Conservation (phyloP, 2,113 vertebrate genomes). For the Platysternon megacephalum region DNA sequence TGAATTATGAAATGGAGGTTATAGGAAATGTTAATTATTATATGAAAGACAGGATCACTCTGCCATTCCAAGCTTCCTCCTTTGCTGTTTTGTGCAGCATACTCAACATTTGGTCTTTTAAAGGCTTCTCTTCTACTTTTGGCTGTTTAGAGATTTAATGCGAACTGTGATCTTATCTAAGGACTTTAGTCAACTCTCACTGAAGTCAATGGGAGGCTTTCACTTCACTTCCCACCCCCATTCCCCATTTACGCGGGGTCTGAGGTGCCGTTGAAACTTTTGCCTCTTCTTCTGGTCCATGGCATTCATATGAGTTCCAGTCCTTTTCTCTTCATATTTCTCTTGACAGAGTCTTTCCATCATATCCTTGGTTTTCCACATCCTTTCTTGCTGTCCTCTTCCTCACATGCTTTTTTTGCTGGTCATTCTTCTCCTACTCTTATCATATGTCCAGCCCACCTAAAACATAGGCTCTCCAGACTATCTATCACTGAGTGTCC, state of each 20-base stretch:
- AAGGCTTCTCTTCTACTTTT: not conserved
- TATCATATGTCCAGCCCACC: no score
- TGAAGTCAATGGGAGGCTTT: not conserved
- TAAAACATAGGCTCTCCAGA: not conserved
- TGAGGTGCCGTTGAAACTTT: not conserved
- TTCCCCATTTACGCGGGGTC: not conserved
- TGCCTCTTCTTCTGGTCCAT: not conserved
- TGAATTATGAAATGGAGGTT: not conserved
- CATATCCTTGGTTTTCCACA: not conserved
- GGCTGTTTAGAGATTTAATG: not conserved
- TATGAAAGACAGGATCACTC: not conserved
- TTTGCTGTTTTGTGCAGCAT: not conserved
- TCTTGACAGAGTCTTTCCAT: not conserved
- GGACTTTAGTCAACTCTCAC: not conserved
- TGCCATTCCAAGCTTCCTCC: not conserved
- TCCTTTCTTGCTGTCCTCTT: not conserved
- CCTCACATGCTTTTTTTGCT: not conserved
- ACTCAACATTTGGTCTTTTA: not conserved
- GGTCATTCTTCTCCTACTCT: not conserved
- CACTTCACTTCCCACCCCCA: not conserved
- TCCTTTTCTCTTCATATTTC: not conserved
- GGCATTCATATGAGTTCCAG: not conserved
- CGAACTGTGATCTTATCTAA: not conserved
- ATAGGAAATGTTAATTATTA: not conserved
- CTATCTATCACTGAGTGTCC: not conserved